A percentile compares a stretch with the other conserved stretches of the same genome.
Conservation (phyloP, 2,797 vertebrate species). For the Peromyscus melanophrys region DNA sequence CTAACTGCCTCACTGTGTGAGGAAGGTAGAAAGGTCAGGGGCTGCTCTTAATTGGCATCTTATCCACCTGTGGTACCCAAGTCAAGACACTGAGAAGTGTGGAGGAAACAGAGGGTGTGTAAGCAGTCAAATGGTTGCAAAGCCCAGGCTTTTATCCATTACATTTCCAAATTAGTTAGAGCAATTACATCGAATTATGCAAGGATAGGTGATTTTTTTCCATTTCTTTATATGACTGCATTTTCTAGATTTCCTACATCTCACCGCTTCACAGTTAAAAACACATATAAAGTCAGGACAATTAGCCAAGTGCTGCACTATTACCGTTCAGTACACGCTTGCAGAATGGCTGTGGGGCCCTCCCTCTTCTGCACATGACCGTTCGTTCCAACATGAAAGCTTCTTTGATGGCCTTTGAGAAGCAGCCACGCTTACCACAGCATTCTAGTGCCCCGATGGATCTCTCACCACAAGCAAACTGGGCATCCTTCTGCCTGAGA, state of each 20-base stretch:
- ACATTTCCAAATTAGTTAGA: slow-evolving; percentile 21
- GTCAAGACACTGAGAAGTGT: background rate
- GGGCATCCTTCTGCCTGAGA: background rate
- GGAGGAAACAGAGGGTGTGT: background rate
- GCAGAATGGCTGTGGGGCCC: background rate
- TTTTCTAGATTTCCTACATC: slow-evolving; percentile 15
- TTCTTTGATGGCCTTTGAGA: background rate
- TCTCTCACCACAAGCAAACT: background rate
- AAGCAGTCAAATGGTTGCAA: background rate
- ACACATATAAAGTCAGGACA: slow-evolving; percentile 10
- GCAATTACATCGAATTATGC: background rate
- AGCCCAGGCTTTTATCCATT: background rate
- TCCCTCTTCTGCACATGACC: background rate
- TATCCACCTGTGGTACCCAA: background rate
- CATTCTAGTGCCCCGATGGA: background rate
- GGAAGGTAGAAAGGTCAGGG: background rate
- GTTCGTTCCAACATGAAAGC: background rate
- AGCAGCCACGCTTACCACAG: background rate
- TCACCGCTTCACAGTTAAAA: slow-evolving; percentile 25
- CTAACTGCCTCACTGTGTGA: background rate
- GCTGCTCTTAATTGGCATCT: background rate
- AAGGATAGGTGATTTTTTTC: slow-evolving; percentile 1
- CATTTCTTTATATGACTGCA: background rate
- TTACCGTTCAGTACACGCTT: background rate
- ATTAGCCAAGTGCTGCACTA: background rate